Base-by-base conservation (phyloP, 2,113 vertebrate species). In the Paramisgurnus dabryanus region DNA sequence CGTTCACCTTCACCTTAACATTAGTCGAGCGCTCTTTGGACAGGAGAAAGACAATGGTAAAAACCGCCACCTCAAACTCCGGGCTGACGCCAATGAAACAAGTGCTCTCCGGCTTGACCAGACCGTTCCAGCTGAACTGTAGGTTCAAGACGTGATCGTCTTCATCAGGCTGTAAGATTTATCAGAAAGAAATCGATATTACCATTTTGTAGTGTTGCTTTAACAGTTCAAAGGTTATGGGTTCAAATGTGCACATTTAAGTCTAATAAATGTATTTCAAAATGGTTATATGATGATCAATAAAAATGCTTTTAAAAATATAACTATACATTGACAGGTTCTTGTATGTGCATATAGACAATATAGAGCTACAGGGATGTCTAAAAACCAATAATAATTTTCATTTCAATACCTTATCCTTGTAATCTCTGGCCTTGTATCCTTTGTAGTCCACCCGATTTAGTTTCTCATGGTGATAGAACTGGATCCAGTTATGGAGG, bases 401-500 rank as follows among this genome's bases (percentile, higher is more conserved):
- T 7, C 45, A 58, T 18, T 58, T 17, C 86, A 91, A 89, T 89
- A 95, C 94, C 67, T 86, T 92, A 58, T 85, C 85, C 88, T 94
- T 95, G 49, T 92, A 86, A 80, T 83, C 91, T 65, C 67, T 86
- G 66, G 92, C 80, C 76, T 95, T 89, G 4, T 94, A 96, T 68
- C 95, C 95, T 81, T 94, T 96, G 82, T 96, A 95, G 85, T 95
- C 95, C 4, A 95, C 89, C 18, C 93, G 86, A 1, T 86, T 79
- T 0, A 4, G 84, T 76, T 95, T 96, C 80, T 96, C 95, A 90
- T 96, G 95, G 80, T 95, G 89, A 87, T 95, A 96, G 89, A 96
- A 96, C 84, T 95, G 94, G 64, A 96, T 87, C 94, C 95, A 96
- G 90, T 96, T 96, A 86, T 96, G 95, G 39, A 96, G 90, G 64